phyloP scores from a whole-genome alignment of 2,113 vertebrate genomes.

The Pedionomus torquatus region DNA sequence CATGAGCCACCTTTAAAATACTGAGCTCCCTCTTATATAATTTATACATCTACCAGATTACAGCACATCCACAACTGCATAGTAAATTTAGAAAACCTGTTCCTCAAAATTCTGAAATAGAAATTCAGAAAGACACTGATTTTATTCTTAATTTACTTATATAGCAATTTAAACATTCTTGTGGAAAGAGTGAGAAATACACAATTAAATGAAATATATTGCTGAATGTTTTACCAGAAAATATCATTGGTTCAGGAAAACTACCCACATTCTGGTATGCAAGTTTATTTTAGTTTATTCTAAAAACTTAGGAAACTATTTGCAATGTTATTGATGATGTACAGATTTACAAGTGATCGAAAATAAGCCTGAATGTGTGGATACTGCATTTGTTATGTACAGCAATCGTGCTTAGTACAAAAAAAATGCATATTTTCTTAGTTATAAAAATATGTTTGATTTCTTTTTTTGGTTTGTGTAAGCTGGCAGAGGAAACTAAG shows the following conservation, averaged over 20 bases:
- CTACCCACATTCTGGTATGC: not conserved
- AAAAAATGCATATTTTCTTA: not conserved
- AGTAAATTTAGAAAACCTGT: constrained; percentile 42
- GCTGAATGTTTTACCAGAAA: not conserved
- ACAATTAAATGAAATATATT: not conserved
- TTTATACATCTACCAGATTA: constrained; percentile 49
- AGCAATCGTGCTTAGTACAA: not conserved
- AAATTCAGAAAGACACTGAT: constrained; percentile 13
- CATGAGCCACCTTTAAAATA: constrained; percentile 63
- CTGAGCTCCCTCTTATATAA: constrained; percentile 57
- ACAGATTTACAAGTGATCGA: not conserved
- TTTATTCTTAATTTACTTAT: constrained; percentile 30
- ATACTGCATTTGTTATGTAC: not conserved
- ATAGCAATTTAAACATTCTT: constrained; percentile 15
- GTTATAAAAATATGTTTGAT: not conserved
- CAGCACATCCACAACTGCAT: constrained; percentile 23
- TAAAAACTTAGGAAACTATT: constrained; percentile 7
- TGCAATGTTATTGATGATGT: not conserved
- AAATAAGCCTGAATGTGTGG: not conserved
- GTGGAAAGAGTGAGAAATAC: not conserved
- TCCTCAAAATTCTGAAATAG: constrained; percentile 47
- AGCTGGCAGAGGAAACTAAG: not conserved
- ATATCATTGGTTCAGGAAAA: not conserved
- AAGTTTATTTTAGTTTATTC: not conserved
- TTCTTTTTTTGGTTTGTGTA: not conserved